phyloP scores from a whole-genome alignment of 2,888 invertebrate genomes.

The Andrena bucephala region DNA sequence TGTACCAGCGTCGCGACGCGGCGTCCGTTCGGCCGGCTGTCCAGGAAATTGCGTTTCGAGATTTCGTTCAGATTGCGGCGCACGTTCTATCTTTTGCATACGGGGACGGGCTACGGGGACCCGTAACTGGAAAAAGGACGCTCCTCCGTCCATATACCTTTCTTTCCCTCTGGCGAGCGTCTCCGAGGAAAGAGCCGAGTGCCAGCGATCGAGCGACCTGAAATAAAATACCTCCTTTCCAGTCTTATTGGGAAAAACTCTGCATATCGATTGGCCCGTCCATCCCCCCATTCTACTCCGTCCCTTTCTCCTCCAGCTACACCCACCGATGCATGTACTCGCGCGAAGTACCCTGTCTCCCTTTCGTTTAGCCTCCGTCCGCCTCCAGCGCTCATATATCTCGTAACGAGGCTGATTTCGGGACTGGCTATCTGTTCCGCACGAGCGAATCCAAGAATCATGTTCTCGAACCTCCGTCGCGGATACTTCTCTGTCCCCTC shows the following conservation, averaged over 20 bases:
- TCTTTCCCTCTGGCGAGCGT: conserved; percentile 26
- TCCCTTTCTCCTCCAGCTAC: not conserved
- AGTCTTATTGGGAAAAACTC: conserved; percentile 69
- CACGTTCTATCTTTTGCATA: conserved; percentile 77
- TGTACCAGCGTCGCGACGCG: conserved; percentile 16
- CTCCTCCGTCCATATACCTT: not conserved
- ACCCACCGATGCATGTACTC: not conserved
- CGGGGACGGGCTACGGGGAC: conserved; percentile 41
- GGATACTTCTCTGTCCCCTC: conserved; percentile 24
- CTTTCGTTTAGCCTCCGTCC: not conserved
- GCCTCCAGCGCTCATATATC: conserved; percentile 25
- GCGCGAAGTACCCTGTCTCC: conserved; percentile 9
- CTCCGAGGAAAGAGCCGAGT: conserved; percentile 42
- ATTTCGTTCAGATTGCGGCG: conserved; percentile 78
- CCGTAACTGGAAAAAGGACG: conserved; percentile 1
- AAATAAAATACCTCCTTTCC: conserved; percentile 72
- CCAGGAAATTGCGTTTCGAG: conserved; percentile 81
- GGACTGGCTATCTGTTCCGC: conserved; percentile 62
- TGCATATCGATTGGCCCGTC: conserved; percentile 67
- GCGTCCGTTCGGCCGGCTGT: conserved; percentile 66
- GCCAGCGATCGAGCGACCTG: conserved; percentile 69
- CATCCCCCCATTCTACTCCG: not conserved
- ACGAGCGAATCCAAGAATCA: conserved; percentile 48
- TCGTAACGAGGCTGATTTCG: conserved; percentile 67
- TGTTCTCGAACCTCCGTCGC: conserved; percentile 26